Conservation (phyloP, 2,888 invertebrate species). For the Limnephilus auricula region DNA sequence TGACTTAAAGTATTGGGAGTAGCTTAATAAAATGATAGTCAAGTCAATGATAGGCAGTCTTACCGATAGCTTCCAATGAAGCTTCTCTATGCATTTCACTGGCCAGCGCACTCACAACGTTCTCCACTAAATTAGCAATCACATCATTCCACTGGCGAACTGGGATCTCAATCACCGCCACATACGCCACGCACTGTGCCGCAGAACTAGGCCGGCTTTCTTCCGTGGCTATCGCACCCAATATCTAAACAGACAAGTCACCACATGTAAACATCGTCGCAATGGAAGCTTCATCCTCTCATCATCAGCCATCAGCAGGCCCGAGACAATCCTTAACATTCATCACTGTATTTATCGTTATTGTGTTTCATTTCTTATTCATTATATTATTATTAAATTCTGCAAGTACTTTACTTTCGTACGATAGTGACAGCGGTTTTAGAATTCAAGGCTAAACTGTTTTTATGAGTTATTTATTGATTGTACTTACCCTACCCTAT, state of each 20-base stretch:
- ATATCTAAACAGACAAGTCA: slow-evolving; percentile 80
- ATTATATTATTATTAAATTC: no score
- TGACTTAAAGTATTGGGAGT: not conserved
- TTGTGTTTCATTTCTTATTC: no score
- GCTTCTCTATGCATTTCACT: slow-evolving; percentile 98
- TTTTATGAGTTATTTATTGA: no score
- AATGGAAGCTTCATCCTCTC: not conserved
- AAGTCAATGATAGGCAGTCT: slow-evolving; percentile 49
- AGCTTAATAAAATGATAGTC: not conserved
- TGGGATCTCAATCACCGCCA: slow-evolving; percentile 97
- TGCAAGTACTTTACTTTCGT: no score
- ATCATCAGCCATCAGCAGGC: not conserved
- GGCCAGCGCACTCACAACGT: slow-evolving; percentile 91
- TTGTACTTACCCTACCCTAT: no score
- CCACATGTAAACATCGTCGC: slow-evolving; percentile 17
- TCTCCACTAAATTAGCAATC: slow-evolving; percentile 90
- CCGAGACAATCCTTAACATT: slow-evolving; percentile 5
- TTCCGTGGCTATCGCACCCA: slow-evolving; percentile 97
- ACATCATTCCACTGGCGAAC: slow-evolving; percentile 95
- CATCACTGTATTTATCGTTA: not conserved
- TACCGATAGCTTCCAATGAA: slow-evolving; percentile 97
- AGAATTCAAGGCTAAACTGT: no score
- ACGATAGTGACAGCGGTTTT: no score
- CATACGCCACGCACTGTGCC: slow-evolving; percentile 99
- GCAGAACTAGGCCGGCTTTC: slow-evolving; percentile 96